These are phyloP conservation scores for Enteromius radiatus DNA, from an alignment of 2,797 vertebrate genomes.

Conservation along the genomic window DNA sequence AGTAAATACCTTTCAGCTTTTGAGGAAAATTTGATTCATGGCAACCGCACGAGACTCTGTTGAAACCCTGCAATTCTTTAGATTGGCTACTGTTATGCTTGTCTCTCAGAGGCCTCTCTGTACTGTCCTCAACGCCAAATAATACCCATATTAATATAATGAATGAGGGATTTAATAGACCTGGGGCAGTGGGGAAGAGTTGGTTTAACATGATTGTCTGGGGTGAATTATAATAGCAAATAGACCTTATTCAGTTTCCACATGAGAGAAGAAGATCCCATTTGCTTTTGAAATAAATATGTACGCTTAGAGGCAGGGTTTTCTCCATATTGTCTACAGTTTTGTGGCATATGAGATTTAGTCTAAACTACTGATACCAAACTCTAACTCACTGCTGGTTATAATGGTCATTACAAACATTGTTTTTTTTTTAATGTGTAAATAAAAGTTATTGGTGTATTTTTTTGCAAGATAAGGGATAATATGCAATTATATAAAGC, in stretches of 20 bases:
- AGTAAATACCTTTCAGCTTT: constrained; percentile 31
- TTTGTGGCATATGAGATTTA: constrained; percentile 15
- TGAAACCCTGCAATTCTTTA: constrained; percentile 28
- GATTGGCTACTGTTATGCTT: constrained; percentile 18
- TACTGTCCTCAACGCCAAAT: constrained; percentile 72
- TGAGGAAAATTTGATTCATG: constrained; percentile 28
- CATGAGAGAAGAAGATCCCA: constrained; percentile 57
- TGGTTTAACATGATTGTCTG: constrained; percentile 73
- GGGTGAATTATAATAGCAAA: constrained; percentile 76
- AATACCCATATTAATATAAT: constrained; percentile 75
- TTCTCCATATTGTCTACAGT: constrained; percentile 28
- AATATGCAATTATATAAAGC: too few species aligned
- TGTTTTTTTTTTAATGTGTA: neutral
- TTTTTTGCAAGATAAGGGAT: neutral
- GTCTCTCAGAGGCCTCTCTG: constrained; percentile 26
- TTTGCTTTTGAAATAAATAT: constrained; percentile 64
- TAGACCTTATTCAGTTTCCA: constrained; percentile 70
- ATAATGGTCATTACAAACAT: neutral
- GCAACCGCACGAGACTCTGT: neutral
- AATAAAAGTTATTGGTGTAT: neutral
- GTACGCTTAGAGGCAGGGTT: constrained; percentile 64
- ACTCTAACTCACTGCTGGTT: constrained; percentile 47
- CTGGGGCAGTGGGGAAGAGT: constrained; percentile 69
- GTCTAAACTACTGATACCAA: constrained; percentile 20
- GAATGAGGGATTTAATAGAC: constrained; percentile 77